These are phyloP conservation scores for Barbus barbus DNA, from an alignment of 2,113 vertebrate species.

Conservation along the genomic window DNA sequence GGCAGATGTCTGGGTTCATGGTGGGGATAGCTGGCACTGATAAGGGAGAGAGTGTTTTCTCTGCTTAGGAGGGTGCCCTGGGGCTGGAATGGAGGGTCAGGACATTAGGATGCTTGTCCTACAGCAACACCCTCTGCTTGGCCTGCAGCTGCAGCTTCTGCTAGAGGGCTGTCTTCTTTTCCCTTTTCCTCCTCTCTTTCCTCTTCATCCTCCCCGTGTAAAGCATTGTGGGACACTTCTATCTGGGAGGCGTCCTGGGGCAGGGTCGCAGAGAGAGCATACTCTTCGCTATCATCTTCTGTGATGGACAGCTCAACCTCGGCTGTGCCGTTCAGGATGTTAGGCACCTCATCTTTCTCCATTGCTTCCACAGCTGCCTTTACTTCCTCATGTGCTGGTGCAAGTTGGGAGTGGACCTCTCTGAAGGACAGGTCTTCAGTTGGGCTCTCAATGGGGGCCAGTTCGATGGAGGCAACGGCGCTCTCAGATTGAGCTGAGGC, in stretches of 20 bases:
- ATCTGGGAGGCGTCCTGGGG: slow-evolving; percentile 59
- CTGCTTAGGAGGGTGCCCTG: slow-evolving; percentile 15
- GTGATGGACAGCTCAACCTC: slow-evolving; percentile 68
- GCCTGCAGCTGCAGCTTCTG: slow-evolving; percentile 9
- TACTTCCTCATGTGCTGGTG: slow-evolving; percentile 67
- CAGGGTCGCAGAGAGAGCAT: slow-evolving; percentile 71
- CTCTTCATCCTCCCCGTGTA: slow-evolving; percentile 51
- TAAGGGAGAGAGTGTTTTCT: slow-evolving; percentile 36
- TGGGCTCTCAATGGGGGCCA: slow-evolving; percentile 43
- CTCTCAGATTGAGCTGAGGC: slow-evolving; percentile 45
- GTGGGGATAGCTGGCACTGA: slow-evolving; percentile 17
- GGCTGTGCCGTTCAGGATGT: slow-evolving; percentile 36
- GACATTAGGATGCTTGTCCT: slow-evolving; percentile 40
- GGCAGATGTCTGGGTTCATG: slow-evolving; percentile 13
- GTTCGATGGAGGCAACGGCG: slow-evolving; percentile 57
- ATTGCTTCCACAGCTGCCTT: slow-evolving; percentile 50
- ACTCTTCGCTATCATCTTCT: slow-evolving; percentile 69
- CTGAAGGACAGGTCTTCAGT: slow-evolving; percentile 71
- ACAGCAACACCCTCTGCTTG: slow-evolving; percentile 23
- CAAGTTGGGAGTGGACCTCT: slow-evolving; percentile 75
- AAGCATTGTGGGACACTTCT: slow-evolving; percentile 14
- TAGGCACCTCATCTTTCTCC: slow-evolving; percentile 54
- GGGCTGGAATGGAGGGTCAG: not conserved
- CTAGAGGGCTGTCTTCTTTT: slow-evolving; percentile 24
- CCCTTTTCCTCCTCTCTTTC: slow-evolving; percentile 22